These are phyloP conservation scores for Otus sunia DNA, from an alignment of 2,113 vertebrate species.

Conservation along the genomic window DNA sequence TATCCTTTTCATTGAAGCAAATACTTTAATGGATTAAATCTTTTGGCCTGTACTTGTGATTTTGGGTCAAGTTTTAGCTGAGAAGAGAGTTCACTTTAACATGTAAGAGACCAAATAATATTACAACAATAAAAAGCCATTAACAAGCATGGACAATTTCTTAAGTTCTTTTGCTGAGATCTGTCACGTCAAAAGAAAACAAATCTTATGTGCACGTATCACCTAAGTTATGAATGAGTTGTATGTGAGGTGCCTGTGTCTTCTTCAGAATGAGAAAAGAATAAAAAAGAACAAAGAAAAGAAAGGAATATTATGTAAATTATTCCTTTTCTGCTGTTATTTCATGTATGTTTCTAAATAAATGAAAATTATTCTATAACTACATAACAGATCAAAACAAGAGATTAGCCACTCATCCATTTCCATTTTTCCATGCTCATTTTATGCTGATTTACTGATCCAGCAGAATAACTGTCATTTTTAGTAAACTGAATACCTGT, in stretches of 20 bases:
- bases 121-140: neutral
- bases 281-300: neutral
- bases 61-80: neutral
- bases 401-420: neutral
- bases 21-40: neutral
- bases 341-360: conserved; percentile 5
- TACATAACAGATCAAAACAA: conserved; percentile 2
- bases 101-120: neutral
- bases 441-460: conserved; percentile 32
- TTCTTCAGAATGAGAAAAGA: neutral
- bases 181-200: neutral
- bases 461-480: conserved; percentile 11
- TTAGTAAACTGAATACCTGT: neutral
- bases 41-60: neutral
- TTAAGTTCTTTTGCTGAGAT: neutral
- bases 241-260: neutral
- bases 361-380: neutral
- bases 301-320: neutral
- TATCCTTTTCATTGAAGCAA: neutral
- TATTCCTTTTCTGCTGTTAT: neutral
- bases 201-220: neutral
- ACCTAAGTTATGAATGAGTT: neutral
- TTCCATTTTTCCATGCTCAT: neutral
- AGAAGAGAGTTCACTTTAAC: neutral
- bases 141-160: neutral